A percentile compares a stretch with the other conserved stretches of the same genome.
Conservation (phyloP, 2,888 invertebrate genomes). For the Erpobdella octoculata region DNA sequence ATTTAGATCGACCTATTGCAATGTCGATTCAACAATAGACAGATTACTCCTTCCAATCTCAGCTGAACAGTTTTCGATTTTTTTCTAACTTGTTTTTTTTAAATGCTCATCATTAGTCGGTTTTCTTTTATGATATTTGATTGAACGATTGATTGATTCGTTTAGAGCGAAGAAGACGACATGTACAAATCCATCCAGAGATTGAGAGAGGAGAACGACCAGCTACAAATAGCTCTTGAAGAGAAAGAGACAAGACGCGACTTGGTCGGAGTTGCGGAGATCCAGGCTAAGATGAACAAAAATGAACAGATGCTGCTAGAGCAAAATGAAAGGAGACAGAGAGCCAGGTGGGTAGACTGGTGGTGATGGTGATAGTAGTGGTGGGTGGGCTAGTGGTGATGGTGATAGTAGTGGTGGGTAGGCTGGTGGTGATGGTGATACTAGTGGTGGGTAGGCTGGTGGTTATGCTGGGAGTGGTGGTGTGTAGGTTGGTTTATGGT, state of each 20-base stretch:
- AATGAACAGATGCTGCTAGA: constrained; percentile 43
- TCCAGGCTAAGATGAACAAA: constrained; percentile 41
- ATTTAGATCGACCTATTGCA: background rate
- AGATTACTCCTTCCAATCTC: background rate
- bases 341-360: constrained; percentile 25
- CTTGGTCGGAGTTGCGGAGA: constrained; percentile 36
- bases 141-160: too few relatives aligned
- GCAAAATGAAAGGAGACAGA: constrained; percentile 44
- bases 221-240: constrained; percentile 43
- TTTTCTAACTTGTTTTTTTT: background rate
- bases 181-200: constrained; percentile 49
- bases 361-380: background rate
- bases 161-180: constrained; percentile 47
- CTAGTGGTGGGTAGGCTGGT: background rate
- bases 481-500: background rate
- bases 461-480: background rate
- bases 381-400: background rate
- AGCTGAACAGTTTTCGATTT: background rate
- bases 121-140: background rate
- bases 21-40: background rate
- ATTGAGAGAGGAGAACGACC: constrained; percentile 45
- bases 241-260: constrained; percentile 41
- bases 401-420: background rate
- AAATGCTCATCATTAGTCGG: background rate
- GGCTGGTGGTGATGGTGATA: background rate